Conservation (phyloP, 2,888 invertebrate species). For the Amphipyra tragopoginis region DNA sequence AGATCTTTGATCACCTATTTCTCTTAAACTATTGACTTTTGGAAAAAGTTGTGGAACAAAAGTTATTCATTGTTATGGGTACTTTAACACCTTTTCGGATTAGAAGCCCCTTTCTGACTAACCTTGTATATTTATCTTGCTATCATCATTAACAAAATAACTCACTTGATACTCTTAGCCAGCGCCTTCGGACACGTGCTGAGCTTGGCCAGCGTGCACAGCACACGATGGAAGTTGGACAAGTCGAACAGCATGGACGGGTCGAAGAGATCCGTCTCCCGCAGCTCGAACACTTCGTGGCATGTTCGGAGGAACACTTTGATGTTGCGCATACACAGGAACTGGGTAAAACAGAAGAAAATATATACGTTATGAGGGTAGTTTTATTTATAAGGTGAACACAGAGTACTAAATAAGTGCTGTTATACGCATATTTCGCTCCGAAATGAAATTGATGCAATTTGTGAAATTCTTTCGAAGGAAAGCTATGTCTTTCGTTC, state of each 20-base stretch:
- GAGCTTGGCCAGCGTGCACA: slow-evolving; percentile 96
- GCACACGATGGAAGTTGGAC: slow-evolving; percentile 97
- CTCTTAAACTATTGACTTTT: too few species aligned
- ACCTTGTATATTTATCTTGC: neutral
- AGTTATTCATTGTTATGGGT: too few species aligned
- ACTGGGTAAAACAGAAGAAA: slow-evolving; percentile 89
- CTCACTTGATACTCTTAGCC: slow-evolving; percentile 93
- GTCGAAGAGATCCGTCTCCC: slow-evolving; percentile 97
- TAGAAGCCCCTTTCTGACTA: too few species aligned
- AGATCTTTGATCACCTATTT: too few species aligned
- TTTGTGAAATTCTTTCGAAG: too few species aligned
- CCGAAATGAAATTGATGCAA: too few species aligned
- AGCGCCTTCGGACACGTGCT: slow-evolving; percentile 94
- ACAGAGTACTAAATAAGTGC: neutral
- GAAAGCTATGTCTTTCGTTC: too few species aligned
- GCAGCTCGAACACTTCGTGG: slow-evolving; percentile 94
- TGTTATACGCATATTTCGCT: neutral
- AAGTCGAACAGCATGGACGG: slow-evolving; percentile 98
- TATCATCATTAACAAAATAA: slow-evolving; percentile 1
- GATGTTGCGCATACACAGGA: slow-evolving; percentile 98
- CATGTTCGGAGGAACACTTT: slow-evolving; percentile 97
- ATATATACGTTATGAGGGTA: neutral
- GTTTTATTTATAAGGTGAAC: neutral
- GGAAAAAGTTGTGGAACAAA: too few species aligned
- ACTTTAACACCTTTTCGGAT: too few species aligned